These are phyloP conservation scores for Drepanosiphum platanoidis DNA, from an alignment of 2,888 invertebrate genomes.

Conservation along the genomic window DNA sequence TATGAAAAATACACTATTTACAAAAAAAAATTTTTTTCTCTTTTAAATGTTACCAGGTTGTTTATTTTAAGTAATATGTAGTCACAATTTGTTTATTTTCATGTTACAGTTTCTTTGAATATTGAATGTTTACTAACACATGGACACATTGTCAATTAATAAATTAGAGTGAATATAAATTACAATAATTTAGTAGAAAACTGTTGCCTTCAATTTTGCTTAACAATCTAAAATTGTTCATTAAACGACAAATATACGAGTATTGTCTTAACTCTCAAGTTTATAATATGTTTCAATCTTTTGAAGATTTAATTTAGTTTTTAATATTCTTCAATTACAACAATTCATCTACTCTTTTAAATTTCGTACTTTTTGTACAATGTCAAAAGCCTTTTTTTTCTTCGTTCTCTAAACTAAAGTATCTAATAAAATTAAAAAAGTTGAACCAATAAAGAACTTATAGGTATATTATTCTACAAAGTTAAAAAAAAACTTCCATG, in stretches of 20 bases:
- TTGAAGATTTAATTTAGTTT: conserved; percentile 26
- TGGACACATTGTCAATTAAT: too few species aligned
- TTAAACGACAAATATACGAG: not conserved
- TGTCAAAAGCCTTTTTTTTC: not conserved
- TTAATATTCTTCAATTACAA: conserved; percentile 5
- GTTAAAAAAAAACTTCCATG: not conserved
- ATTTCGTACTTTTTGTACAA: not conserved
- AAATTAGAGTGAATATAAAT: too few species aligned
- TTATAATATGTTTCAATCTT: not conserved
- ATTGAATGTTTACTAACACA: too few species aligned
- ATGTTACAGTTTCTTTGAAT: too few species aligned
- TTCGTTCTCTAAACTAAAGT: not conserved
- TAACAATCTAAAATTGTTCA: not conserved
- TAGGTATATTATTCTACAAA: not conserved
- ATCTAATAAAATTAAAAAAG: not conserved
- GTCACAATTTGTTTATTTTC: not conserved
- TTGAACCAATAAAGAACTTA: not conserved
- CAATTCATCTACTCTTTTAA: not conserved
- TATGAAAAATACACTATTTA: too few species aligned
- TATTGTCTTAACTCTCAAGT: not conserved
- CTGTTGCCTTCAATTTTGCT: not conserved
- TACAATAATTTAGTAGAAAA: not conserved
- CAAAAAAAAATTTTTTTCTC: not conserved
- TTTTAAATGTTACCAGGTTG: not conserved
- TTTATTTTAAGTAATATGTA: not conserved